Base-by-base conservation (phyloP, 2,113 vertebrate species). In the Pionites leucogaster region DNA sequence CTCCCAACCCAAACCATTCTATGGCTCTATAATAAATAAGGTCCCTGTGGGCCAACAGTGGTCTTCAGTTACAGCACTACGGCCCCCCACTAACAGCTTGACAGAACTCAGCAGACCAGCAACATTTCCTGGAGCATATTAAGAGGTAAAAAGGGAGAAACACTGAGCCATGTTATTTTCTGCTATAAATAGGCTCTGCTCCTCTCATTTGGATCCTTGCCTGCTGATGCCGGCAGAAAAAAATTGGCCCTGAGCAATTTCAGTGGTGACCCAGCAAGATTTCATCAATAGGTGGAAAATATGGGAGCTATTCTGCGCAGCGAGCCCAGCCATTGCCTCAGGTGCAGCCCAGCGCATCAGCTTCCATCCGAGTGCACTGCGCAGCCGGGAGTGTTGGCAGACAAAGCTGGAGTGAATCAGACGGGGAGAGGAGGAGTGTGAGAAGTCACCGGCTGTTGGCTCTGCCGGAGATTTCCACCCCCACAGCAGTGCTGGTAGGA, bases 381-480 rank as follows among this genome's bases (percentile, higher is more conserved):
- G 1, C 72, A 75, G 69, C 8, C 22, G 60, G 55, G 50, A 88
- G 88, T 23, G 76, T 41, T 95, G 95, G 96, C 91, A 93, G 94
- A 87, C 29, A 29, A 29, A 47, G 91, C 91, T 47, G 72, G 72
- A 94, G 62, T 95, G 93, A 97, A 79, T 95, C 95, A 95, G 88
- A 63, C 33, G 1, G 27, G 16, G 59, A 47, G 86, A 35, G 83
- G 82, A 71, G 92, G 74, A 78, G 55, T 18, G 79, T 75, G 94
- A 84, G 83, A 81, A 93, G 91, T 47, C 86, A 74, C 83, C 33
- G 77, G 80, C 94, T 95, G 95, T 83, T 95, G 88, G 91, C 89
- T 93, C 94, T 91, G 95, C 91, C 6, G 25, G 83, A 96, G 92
- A 89, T 86, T 95, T 84, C 96, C 91, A 82, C 91, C 95, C 96